phyloP scores from a whole-genome alignment of 37 sponge, comb jelly and placozoan genomes.

The Eunapius fragilis region DNA sequence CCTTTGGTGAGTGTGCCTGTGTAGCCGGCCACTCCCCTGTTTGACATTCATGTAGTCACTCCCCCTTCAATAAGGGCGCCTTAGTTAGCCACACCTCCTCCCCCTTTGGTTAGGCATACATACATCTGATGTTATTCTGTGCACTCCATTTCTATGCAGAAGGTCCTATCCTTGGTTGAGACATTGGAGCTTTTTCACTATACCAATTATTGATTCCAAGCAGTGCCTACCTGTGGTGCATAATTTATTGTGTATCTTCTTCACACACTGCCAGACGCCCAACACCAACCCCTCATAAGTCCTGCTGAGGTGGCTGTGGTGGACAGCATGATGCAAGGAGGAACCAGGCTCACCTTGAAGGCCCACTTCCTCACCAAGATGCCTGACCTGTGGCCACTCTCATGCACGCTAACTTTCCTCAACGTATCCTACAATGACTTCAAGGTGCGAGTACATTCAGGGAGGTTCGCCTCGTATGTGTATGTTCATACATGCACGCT shows the following conservation, averaged over 20 bases:
- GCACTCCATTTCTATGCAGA: no score
- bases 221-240: neutral
- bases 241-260: neutral
- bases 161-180: no score
- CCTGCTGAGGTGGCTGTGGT: slow-evolving; percentile 84
- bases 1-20: no score
- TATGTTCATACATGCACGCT: neutral
- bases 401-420: slow-evolving; percentile 77
- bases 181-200: no score
- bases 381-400: slow-evolving; percentile 77
- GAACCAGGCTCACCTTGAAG: slow-evolving; percentile 72
- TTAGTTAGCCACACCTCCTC: no score
- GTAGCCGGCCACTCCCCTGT: no score
- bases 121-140: no score
- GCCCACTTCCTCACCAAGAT: slow-evolving; percentile 84
- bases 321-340: slow-evolving; percentile 82
- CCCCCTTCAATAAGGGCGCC: no score
- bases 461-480: no score
- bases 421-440: slow-evolving; percentile 94
- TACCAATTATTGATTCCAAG: no score
- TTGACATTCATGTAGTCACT: no score
- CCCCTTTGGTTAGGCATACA: no score
- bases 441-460: slow-evolving; percentile 20
- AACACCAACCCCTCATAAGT: slow-evolving; percentile 58
- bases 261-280: slow-evolving; percentile 15